Percentiles rank a stretch among this genome's conserved stretches.
Evolutionary conservation across 2,113 vertebrate genomes (phyloP).

Genomic region (Misgurnus mizolepis): DNA sequence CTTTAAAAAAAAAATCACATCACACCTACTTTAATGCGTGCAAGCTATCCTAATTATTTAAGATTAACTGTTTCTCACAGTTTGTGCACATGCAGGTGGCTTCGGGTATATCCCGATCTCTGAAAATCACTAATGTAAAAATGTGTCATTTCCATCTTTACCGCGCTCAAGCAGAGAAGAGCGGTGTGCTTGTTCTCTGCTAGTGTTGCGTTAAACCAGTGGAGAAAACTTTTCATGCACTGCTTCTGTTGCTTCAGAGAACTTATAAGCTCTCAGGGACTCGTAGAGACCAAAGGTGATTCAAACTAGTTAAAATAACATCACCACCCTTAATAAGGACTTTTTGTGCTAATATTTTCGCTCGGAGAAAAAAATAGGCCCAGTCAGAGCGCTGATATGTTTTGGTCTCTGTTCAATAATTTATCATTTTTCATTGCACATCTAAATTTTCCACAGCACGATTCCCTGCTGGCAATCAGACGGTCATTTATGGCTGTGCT

Average conservation of each 20-base stretch:
- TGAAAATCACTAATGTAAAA: conserved; percentile 22
- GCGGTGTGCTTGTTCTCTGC: conserved; percentile 70
- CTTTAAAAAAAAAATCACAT: neutral
- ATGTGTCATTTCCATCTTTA: conserved; percentile 57
- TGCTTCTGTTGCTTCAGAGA: conserved; percentile 69
- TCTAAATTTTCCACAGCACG: conserved; percentile 54
- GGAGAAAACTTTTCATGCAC: conserved; percentile 73
- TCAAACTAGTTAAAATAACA: conserved; percentile 76
- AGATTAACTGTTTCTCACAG: conserved; percentile 1
- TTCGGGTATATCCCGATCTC: conserved; percentile 1
- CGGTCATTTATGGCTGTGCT: conserved; percentile 69
- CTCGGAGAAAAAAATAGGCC: conserved; percentile 52
- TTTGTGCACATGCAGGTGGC: conserved; percentile 35
- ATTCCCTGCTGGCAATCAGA: conserved; percentile 67
- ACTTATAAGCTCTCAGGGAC: conserved; percentile 76
- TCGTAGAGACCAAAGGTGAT: conserved; percentile 68
- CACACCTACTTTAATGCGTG: neutral
- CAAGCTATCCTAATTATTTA: conserved; percentile 16
- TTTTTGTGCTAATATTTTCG: conserved; percentile 74
- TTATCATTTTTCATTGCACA: conserved; percentile 64
- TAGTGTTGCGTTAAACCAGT: conserved; percentile 66
- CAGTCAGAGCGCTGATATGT: conserved; percentile 67
- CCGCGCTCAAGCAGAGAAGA: conserved; percentile 60
- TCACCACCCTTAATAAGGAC: conserved; percentile 72
- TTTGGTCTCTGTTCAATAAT: conserved; percentile 65